Evolutionary conservation across 2,113 vertebrate species (phyloP).

Genomic region (Fukomys damarensis): DNA sequence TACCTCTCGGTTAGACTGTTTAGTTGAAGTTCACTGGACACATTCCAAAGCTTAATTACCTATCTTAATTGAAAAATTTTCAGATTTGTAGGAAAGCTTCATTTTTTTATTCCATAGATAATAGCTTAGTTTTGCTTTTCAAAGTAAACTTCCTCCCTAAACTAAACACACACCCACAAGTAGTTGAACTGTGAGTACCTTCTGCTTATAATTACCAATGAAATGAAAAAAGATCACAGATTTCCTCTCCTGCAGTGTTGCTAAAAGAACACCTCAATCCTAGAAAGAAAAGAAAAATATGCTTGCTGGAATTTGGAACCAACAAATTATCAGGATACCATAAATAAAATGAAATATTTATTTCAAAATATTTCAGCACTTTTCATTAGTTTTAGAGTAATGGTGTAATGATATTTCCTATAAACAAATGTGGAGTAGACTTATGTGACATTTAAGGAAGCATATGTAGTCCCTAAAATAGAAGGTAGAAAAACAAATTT

Average conservation of each 20-base stretch:
- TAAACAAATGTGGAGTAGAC: constrained; percentile 16
- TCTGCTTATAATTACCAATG: constrained; percentile 79
- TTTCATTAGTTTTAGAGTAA: not conserved
- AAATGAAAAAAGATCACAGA: constrained; percentile 73
- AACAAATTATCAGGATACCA: constrained; percentile 50
- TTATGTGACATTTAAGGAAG: constrained; percentile 22
- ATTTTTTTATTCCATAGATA: constrained; percentile 78
- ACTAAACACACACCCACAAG: constrained; percentile 43
- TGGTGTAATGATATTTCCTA: constrained; percentile 54
- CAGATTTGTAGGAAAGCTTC: constrained; percentile 73
- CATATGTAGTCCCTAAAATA: not conserved
- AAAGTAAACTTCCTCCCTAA: constrained; percentile 63
- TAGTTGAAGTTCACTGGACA: constrained; percentile 75
- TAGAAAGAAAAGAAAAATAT: constrained; percentile 41
- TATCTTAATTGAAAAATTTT: constrained; percentile 82
- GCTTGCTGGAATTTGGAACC: constrained; percentile 56
- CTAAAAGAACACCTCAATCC: constrained; percentile 66
- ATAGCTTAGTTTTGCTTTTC: constrained; percentile 72
- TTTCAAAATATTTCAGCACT: constrained; percentile 53
- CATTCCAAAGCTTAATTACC: constrained; percentile 82
- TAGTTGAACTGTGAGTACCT: constrained; percentile 74
- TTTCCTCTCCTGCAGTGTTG: constrained; percentile 71
- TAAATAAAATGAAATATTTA: constrained; percentile 62
- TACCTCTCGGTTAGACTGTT: constrained; percentile 71
- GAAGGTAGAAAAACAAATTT: not conserved